Conservation (phyloP, 1,140 invertebrate genomes). For the Lucilia sericata region DNA sequence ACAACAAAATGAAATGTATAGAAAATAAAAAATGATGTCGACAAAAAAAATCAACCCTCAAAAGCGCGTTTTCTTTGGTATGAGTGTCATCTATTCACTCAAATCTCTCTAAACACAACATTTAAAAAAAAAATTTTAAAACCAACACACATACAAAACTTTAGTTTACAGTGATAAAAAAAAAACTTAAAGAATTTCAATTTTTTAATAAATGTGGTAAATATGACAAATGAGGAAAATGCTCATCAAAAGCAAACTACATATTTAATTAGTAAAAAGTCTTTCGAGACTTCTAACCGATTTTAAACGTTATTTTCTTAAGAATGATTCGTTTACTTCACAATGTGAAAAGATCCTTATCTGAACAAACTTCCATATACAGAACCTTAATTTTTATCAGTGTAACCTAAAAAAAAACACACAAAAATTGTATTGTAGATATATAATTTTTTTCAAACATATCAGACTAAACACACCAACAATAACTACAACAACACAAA, state of each 20-base stretch:
- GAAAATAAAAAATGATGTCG: slow-evolving; percentile 44
- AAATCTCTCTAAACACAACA: slow-evolving; percentile 59
- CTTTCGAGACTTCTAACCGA: too few species aligned
- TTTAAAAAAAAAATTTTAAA: slow-evolving; percentile 44
- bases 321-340: too few species aligned
- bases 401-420: not conserved
- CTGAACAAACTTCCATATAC: too few species aligned
- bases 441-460: slow-evolving; percentile 13
- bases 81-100: slow-evolving; percentile 61
- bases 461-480: slow-evolving; percentile 37
- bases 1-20: slow-evolving; percentile 43
- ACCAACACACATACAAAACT: too few species aligned
- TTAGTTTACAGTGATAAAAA: not conserved
- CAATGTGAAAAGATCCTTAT: too few species aligned
- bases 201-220: too few species aligned
- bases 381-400: too few species aligned
- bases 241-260: too few species aligned
- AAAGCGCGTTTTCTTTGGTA: slow-evolving; percentile 51
- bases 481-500: slow-evolving; percentile 22
- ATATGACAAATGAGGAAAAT: too few species aligned
- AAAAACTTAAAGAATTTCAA: not conserved
- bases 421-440: not conserved
- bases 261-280: too few species aligned
- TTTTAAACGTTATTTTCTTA: too few species aligned
- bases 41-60: slow-evolving; percentile 49